These are phyloP conservation scores for Pachliopta kotzebuea DNA, from an alignment of 2,888 invertebrate genomes.

Conservation along the genomic window DNA sequence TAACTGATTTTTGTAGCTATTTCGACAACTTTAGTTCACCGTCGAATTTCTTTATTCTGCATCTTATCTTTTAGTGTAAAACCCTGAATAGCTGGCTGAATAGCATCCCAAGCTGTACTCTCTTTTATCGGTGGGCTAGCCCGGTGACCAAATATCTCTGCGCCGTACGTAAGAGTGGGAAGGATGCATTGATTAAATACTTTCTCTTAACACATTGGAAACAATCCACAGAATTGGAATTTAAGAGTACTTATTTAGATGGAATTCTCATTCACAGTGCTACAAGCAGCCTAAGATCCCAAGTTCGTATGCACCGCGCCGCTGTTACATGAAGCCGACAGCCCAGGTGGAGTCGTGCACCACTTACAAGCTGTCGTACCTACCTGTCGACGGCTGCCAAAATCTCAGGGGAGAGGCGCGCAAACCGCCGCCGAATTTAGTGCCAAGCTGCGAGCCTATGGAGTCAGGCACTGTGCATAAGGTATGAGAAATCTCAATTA, in stretches of 20 bases:
- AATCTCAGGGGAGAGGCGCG: constrained; percentile 59
- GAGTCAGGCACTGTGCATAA: constrained; percentile 67
- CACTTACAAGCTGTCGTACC: constrained; percentile 83
- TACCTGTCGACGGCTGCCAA: constrained; percentile 68
- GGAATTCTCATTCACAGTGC: constrained; percentile 49
- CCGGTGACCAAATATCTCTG: too few species aligned
- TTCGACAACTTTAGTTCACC: too few species aligned
- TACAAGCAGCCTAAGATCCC: constrained; percentile 80
- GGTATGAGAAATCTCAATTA: constrained; percentile 69
- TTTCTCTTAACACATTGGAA: too few species aligned
- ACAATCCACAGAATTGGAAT: too few species aligned
- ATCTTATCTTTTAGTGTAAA: too few species aligned
- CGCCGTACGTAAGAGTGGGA: too few species aligned
- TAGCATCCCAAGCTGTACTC: too few species aligned
- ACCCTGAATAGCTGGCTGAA: too few species aligned
- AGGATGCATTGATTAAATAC: too few species aligned
- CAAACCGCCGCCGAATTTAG: constrained; percentile 58
- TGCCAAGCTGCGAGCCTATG: constrained; percentile 71
- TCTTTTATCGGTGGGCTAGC: too few species aligned
- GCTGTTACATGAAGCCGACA: constrained; percentile 79
- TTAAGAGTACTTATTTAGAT: not conserved
- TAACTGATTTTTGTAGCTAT: too few species aligned
- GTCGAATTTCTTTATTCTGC: too few species aligned
- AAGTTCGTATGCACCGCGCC: constrained; percentile 78
- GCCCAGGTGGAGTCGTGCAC: constrained; percentile 81